phyloP scores from a whole-genome alignment of 2,797 vertebrate species.

The Sebastiscus tertius region DNA sequence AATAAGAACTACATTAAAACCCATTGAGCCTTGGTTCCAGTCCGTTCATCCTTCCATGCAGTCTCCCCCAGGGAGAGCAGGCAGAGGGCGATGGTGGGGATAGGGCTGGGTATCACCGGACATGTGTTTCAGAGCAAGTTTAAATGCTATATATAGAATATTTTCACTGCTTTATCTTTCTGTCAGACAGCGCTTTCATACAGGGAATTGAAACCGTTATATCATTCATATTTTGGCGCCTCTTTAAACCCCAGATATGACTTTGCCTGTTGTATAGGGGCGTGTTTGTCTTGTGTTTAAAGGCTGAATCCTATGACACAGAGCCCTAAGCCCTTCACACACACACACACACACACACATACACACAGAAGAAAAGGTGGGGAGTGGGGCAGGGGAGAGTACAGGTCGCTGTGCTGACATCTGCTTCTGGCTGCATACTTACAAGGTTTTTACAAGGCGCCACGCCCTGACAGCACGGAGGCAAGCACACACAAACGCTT shows the following conservation, averaged over 20 bases:
- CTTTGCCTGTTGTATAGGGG: background rate
- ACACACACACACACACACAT: slow-evolving; percentile 7
- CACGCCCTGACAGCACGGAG: slow-evolving; percentile 87
- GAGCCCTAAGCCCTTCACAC: slow-evolving; percentile 36
- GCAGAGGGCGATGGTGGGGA: slow-evolving; percentile 12
- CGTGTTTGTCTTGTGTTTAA: background rate
- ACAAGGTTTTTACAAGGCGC: slow-evolving; percentile 85
- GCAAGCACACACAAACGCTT: slow-evolving; percentile 79
- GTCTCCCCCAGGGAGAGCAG: slow-evolving; percentile 27
- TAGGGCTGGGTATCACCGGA: slow-evolving; percentile 45
- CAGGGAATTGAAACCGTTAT: too few relatives aligned
- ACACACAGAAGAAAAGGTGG: slow-evolving; percentile 1
- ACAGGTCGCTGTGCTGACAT: slow-evolving; percentile 25
- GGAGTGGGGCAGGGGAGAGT: slow-evolving; percentile 16
- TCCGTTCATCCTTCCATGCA: slow-evolving; percentile 52
- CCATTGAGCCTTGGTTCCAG: slow-evolving; percentile 33
- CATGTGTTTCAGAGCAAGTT: background rate
- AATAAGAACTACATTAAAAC: too few relatives aligned
- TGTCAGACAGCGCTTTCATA: too few relatives aligned
- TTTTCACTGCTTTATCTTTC: too few relatives aligned
- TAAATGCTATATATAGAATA: too few relatives aligned
- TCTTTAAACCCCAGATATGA: background rate
- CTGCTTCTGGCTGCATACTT: slow-evolving; percentile 77
- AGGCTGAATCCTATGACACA: slow-evolving; percentile 35
- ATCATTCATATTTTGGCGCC: background rate